Conservation (phyloP, 2,797 vertebrate genomes). For the Champsocephalus esox region DNA sequence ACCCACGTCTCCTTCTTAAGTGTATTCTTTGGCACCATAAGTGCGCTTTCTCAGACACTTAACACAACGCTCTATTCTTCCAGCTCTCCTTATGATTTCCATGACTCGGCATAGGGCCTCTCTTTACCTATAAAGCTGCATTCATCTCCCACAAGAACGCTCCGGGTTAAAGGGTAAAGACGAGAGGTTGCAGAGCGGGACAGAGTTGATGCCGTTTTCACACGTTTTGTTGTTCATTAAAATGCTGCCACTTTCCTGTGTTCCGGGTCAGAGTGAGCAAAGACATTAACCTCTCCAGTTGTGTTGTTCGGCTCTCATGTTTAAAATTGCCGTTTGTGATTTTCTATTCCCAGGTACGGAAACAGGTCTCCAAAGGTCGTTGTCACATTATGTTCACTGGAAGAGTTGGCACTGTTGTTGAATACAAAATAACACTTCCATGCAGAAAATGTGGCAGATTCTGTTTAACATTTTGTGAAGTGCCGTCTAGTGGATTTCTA, state of each 20-base stretch:
- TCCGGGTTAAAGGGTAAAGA: constrained; percentile 12
- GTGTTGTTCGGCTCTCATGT: neutral
- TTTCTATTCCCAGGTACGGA: neutral
- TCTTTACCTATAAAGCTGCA: constrained; percentile 24
- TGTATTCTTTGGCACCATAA: constrained; percentile 18
- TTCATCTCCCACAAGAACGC: constrained; percentile 34
- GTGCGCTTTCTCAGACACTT: constrained; percentile 31
- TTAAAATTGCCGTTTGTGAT: neutral
- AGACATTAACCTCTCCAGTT: constrained; percentile 2
- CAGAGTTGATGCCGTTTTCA: constrained; percentile 7
- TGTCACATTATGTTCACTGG: neutral
- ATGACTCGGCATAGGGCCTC: constrained; percentile 5
- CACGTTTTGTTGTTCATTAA: constrained; percentile 43
- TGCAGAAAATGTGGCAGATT: neutral
- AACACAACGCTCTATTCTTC: constrained; percentile 31
- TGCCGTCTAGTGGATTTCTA: neutral
- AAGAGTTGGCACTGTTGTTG: neutral
- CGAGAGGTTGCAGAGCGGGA: constrained; percentile 19
- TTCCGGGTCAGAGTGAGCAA: constrained; percentile 23
- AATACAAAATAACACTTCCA: neutral
- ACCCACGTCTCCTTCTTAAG: constrained; percentile 6
- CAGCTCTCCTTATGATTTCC: constrained; percentile 37
- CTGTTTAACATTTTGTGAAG: neutral
- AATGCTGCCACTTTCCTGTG: neutral
- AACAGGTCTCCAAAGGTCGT: neutral